Evolutionary conservation across 2,888 invertebrate species (phyloP).

Genomic region (Drosophila trichaetosa): DNA sequence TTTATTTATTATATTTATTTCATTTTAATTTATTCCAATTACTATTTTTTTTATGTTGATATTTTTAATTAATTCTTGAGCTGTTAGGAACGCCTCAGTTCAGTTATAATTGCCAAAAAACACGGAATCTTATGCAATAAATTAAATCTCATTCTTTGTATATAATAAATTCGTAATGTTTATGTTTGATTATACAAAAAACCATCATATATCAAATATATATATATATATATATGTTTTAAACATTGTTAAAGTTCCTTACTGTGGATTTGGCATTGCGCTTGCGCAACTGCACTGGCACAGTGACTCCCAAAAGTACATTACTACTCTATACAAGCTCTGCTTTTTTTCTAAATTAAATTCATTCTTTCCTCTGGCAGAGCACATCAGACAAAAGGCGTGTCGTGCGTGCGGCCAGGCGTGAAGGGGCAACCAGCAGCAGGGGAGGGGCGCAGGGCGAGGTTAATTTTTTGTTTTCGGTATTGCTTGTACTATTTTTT

Average conservation of each 20-base stretch:
- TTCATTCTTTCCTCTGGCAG: slow-evolving; percentile 29
- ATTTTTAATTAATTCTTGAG: not conserved
- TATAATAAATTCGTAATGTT: not conserved
- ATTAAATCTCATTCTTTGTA: not conserved
- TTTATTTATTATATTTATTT: not conserved
- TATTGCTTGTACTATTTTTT: slow-evolving; percentile 5
- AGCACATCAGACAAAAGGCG: slow-evolving; percentile 71
- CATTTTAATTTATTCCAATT: too few species aligned
- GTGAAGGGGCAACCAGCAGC: slow-evolving; percentile 53
- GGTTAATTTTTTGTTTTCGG: slow-evolving; percentile 30
- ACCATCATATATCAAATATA: not conserved
- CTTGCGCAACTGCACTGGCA: slow-evolving; percentile 19
- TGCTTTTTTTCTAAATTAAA: slow-evolving; percentile 9
- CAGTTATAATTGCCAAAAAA: not conserved
- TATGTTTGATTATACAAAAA: not conserved
- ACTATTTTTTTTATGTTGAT: not conserved
- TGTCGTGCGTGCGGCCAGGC: slow-evolving; percentile 71
- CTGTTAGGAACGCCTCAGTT: not conserved
- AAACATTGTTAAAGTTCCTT: not conserved
- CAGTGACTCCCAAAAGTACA: slow-evolving; percentile 9
- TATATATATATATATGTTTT: not conserved
- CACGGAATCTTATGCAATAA: not conserved
- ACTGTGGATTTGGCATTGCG: not conserved
- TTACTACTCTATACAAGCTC: not conserved
- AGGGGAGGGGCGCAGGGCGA: slow-evolving; percentile 19